A percentile compares a stretch with the other conserved stretches of the same genome.
Evolutionary conservation across 1,140 invertebrate genomes (phyloP).

Genomic region (Anoplophora glabripennis): DNA sequence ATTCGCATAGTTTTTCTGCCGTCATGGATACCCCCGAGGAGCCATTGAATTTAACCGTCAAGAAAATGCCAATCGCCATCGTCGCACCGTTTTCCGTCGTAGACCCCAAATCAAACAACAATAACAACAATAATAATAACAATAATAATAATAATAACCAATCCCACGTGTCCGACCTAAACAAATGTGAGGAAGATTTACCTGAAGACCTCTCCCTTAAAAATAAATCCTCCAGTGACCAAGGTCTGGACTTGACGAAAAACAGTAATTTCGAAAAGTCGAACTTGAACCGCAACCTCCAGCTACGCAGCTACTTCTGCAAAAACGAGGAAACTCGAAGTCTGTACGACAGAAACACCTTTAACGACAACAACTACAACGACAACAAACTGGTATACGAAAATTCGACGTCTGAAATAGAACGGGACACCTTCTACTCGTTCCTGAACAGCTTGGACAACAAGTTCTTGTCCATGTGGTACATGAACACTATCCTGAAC

Average conservation of each 20-base stretch:
- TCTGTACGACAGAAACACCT: constrained; percentile 33
- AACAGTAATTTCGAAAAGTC: constrained; percentile 25
- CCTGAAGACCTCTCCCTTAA: constrained; percentile 43
- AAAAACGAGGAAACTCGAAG: constrained; percentile 30
- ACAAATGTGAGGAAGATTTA: constrained; percentile 23
- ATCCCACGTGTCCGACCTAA: constrained; percentile 13
- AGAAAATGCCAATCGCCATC: constrained; percentile 52
- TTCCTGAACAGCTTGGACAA: constrained; percentile 54
- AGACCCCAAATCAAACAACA: constrained; percentile 18
- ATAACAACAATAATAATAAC: constrained; percentile 21
- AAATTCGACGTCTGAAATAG: constrained; percentile 32
- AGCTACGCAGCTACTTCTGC: constrained; percentile 36
- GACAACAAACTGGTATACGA: constrained; percentile 28
- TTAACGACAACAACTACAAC: constrained; percentile 26
- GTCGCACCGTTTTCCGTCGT: constrained; percentile 37
- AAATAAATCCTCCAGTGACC: constrained; percentile 24
- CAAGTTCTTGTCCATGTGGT: constrained; percentile 59
- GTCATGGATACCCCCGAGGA: constrained; percentile 43
- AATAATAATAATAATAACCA: constrained; percentile 26
- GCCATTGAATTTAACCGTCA: constrained; percentile 50
- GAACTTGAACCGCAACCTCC: constrained; percentile 30
- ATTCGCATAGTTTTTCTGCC: background rate
- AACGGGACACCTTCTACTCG: constrained; percentile 39
- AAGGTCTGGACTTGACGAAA: constrained; percentile 32
- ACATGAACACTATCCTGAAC: constrained; percentile 56